Evolutionary conservation across 2,113 vertebrate species (phyloP).

Genomic region (Leucoraja erinaceus): DNA sequence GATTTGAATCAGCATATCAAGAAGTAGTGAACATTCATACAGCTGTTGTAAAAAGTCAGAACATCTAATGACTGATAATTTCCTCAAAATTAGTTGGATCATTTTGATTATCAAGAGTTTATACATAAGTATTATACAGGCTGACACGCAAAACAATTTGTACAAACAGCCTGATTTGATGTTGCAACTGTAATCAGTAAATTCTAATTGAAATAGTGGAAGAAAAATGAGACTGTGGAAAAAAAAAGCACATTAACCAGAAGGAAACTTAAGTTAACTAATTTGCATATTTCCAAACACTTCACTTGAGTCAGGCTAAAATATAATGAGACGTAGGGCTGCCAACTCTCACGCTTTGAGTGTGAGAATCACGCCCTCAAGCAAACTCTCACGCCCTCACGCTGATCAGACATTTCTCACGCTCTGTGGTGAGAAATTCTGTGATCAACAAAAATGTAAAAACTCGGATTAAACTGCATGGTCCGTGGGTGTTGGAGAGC

Average conservation of each 20-base stretch:
- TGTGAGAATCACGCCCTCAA: no score
- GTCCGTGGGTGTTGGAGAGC: no score
- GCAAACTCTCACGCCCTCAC: no score
- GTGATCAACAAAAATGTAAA: no score
- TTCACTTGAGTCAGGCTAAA: not conserved
- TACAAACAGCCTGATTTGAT: not conserved
- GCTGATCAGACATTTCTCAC: no score
- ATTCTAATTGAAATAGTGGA: not conserved
- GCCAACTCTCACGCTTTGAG: no score
- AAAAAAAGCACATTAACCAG: not conserved
- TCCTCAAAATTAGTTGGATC: not conserved
- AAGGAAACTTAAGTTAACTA: not conserved
- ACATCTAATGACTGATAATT: not conserved
- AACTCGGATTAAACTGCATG: no score
- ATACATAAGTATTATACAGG: not conserved
- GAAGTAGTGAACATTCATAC: not conserved
- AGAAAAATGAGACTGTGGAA: not conserved
- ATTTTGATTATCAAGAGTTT: conserved; percentile 7
- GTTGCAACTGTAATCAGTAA: not conserved
- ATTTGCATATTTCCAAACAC: not conserved
- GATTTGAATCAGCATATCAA: not conserved
- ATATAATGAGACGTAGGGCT: no score
- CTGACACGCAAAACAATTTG: conserved; percentile 6
- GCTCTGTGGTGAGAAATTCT: no score
- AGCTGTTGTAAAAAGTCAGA: not conserved